Evolutionary conservation across 2,888 invertebrate species (phyloP).

Genomic region (Epirrita christyi): DNA sequence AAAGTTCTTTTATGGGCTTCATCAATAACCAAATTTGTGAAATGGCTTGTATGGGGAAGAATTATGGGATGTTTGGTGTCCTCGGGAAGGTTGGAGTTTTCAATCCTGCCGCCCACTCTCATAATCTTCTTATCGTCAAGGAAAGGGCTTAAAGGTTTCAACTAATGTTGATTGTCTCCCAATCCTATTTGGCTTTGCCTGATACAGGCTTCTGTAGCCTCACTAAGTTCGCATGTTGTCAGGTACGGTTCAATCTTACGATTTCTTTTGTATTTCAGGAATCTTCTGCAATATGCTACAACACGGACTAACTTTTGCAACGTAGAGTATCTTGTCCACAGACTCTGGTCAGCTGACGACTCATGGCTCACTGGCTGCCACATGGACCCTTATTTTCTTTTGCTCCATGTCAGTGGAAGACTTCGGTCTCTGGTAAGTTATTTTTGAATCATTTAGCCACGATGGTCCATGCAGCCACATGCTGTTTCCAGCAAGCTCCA

Average conservation of each 20-base stretch:
- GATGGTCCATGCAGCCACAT: too few relatives aligned
- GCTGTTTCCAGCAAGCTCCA: too few relatives aligned
- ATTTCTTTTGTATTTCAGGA: background rate
- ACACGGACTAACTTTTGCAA: too few relatives aligned
- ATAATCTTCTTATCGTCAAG: constrained; percentile 24
- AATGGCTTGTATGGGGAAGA: constrained; percentile 8
- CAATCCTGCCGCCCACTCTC: constrained; percentile 56
- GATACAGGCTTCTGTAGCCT: constrained; percentile 2
- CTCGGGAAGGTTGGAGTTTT: constrained; percentile 5
- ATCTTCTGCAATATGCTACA: background rate
- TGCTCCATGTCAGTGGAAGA: too few relatives aligned
- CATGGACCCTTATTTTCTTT: too few relatives aligned
- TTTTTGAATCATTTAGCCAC: too few relatives aligned
- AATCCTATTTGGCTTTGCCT: background rate
- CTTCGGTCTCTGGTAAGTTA: too few relatives aligned
- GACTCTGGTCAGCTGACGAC: too few relatives aligned
- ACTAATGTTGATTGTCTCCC: too few relatives aligned
- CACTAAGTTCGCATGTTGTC: background rate
- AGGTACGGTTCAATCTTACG: background rate
- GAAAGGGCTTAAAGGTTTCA: constrained; percentile 2
- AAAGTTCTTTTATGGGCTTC: constrained; percentile 35
- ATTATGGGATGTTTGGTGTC: too few relatives aligned
- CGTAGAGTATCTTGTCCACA: too few relatives aligned
- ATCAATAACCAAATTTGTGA: constrained; percentile 31
- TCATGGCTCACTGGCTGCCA: too few relatives aligned